Evolutionary conservation across 1,140 invertebrate genomes (phyloP), one percentile per base, ranked within the genome.

Genomic region (Neodiprion virginianus): DNA sequence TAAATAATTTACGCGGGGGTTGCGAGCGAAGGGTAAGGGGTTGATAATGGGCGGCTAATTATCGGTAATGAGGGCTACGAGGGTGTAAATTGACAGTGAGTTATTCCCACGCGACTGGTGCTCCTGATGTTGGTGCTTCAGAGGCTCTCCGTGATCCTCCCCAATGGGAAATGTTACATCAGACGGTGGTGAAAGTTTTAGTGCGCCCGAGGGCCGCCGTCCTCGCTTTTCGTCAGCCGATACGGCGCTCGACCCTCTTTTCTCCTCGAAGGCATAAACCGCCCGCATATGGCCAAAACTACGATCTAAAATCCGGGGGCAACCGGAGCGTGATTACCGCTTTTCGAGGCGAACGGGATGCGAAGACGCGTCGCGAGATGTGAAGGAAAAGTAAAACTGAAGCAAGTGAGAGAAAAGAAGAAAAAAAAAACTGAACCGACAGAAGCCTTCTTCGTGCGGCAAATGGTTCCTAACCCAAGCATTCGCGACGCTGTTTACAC

Each of bases 101-200:
- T 40, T 40, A 40, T 40, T 40, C 1, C 28, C 28, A 40, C 28
- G 28, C 5, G n/a, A 61, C 53, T 61, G 53, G 5, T 61, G 8
- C 11, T 14, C n/a, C n/a, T 61, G n/a, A 61, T 8, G 53, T 5
- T 61, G 72, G 72, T 76, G 53, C 40, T 69, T 28, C 68, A 10
- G 21, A 21, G 47, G 21, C 14, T 17, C 8, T 61, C 8, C 4
- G 53, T 8, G 11, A 14, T 40, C 28, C 11, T 61, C 53, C 53
- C 53, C 8, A 17, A 17, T 61, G 53, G 53, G 53, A 61, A 61
- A 61, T 8, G 53, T 12, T 17, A 61, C 53, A 8, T 61, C 53
- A 61, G 2, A 5, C n/a, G 53, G 53, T 61, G 53, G 11, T 61
- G 53, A 61, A 61, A 61, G 53, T 8, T 61, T 61, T 61, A 61